Evolutionary conservation across 2,797 vertebrate genomes (phyloP), one percentile per base, ranked within the genome.

Genomic region (Cyprinella venusta): DNA sequence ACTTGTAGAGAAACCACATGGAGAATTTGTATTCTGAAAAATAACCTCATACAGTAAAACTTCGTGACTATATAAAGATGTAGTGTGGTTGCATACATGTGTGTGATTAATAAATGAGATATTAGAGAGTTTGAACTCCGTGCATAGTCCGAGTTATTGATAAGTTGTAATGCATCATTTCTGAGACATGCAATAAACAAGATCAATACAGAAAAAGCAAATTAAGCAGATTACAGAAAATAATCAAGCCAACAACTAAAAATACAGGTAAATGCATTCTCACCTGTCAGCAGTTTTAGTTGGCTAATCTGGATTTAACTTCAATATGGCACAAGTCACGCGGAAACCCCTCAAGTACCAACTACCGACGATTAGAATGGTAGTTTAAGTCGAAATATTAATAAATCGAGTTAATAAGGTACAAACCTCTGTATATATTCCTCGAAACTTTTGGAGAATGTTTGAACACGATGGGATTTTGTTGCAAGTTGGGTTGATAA

Each of bases 251-350:
- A 67, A 0, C 8, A 7, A 8, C 0, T 26, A 4, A 70, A 38
- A 69, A 10, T 18, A 16, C 36, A 36, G 30, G 3, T 52, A 64
- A 72, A 72, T 10, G 7, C 18, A 48, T 24, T 2, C 54, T 81
- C 69, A 81, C 79, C 79, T 72, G 79, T 81, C 68, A 72, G 69
- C 56, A 72, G 79, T 81, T 79, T 56, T n/a, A 4, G 40, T 33
- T 45, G 67, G 13, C 69, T 72, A 50, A 64, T 81, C 69, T 36
- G 68, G 79, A 50, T 72, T 71, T 24, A 81, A 72, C 12, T 81
- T 65, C 40, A 61, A 40, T 81, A 7, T 30, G 68, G 42, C 54
- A 48, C 24, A 63, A 26, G 40, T 40, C 78, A 26, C 79, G 79
- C 79, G 68, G 79, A 45, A 72, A 50, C 19, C 69, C 2, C 40